A percentile compares a stretch with the other conserved stretches of the same genome.
phyloP scores from a whole-genome alignment of 2,888 invertebrate genomes.

The Steinernema carpocapsae region DNA sequence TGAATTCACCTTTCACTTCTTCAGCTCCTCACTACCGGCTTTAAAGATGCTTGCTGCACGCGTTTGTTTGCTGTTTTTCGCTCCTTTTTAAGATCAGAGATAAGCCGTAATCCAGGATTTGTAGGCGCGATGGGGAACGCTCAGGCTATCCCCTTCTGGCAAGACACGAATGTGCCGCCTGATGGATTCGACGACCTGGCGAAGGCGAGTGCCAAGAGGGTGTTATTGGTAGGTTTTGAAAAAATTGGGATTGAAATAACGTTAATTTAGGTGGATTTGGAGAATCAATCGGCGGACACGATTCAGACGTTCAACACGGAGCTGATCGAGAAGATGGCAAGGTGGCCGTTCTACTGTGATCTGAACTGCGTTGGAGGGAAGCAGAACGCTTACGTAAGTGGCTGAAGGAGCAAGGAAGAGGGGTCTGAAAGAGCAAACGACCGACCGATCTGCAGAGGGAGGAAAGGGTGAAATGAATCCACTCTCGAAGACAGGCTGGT shows the following conservation, averaged over 20 bases:
- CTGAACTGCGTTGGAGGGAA: background rate
- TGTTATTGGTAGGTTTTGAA: slow-evolving; percentile 23
- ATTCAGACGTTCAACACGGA: slow-evolving; percentile 1
- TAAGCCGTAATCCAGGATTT: background rate
- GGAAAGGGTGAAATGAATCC: too few relatives aligned
- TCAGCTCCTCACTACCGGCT: too few relatives aligned
- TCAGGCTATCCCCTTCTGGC: slow-evolving; percentile 41
- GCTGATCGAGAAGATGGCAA: background rate
- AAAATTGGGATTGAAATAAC: background rate
- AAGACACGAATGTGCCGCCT: slow-evolving; percentile 35
- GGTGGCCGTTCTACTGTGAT: slow-evolving; percentile 38
- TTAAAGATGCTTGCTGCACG: background rate
- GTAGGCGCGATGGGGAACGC: slow-evolving; percentile 19
- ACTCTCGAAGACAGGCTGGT: too few relatives aligned
- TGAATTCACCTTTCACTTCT: too few relatives aligned
- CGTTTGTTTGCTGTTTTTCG: background rate
- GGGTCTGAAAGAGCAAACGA: background rate
- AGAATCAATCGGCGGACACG: slow-evolving; percentile 38
- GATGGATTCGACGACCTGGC: slow-evolving; percentile 41
- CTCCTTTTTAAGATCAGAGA: background rate
- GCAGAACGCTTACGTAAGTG: too few relatives aligned
- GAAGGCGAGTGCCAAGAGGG: background rate
- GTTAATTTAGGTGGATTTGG: slow-evolving; percentile 38
- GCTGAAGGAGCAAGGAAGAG: too few relatives aligned
- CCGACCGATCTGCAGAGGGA: too few relatives aligned